Evolutionary conservation across 2,797 vertebrate species (phyloP), one percentile per base, ranked within the genome.

Genomic region (Sebastes ruberrimus): DNA sequence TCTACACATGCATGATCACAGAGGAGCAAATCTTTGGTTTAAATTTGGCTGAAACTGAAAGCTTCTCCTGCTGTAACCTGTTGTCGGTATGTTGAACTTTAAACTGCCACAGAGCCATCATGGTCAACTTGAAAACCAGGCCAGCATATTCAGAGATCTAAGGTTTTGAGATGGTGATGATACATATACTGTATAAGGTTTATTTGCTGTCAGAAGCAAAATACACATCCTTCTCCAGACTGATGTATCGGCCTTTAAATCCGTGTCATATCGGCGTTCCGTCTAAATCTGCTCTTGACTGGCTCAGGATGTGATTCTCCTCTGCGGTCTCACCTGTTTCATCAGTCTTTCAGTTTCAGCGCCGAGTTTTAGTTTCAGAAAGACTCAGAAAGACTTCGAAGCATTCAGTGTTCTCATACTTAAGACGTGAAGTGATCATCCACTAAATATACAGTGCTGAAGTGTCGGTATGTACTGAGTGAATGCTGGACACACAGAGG

Each of bases 401-500:
- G 71, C 52, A 42, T 63, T 74, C 67, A 4, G 16, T 59, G 68
- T 70, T 75, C 68, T 74, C 85, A 87, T 81, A 6, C 71, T 61
- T 8, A 69, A 88, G 66, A 86, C 32, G 81, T 78, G 86, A 91
- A 86, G 81, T 38, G 63, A 6, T 57, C 13, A 1, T 8, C 65
- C 84, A 89, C 90, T 92, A 93, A 89, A 91, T 93, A 91, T 90
- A 86, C 86, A 14, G 86, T 10, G 92, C 49, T 78, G 87, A 93
- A 89, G 85, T 75, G 84, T 80, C 2, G 78, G 83, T 78, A 93
- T 89, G 86, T 52, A 6, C 76, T 10, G 71, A 71, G 77, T 3
- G 88, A 66, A 57, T 14, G 52, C 76, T 80, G 89, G 59, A 73
- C 72, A 53, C 85, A 83, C 85, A 78, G 80, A 89, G 90, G 88